Conservation (phyloP, 2,797 vertebrate species). For the Spinus pinus region DNA sequence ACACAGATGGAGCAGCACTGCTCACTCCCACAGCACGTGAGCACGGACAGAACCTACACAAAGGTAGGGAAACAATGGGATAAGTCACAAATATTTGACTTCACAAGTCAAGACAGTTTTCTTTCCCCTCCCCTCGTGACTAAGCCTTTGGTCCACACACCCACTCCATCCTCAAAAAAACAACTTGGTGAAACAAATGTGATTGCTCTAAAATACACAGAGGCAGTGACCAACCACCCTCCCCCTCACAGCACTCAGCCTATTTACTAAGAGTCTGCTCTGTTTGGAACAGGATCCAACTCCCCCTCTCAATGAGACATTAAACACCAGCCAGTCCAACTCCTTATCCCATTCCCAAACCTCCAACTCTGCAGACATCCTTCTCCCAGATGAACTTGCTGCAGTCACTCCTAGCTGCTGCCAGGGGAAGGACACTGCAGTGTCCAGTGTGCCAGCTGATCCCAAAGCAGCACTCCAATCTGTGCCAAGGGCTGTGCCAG, state of each 20-base stretch:
- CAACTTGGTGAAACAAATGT: background rate
- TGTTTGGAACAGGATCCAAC: background rate
- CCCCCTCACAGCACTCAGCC: slow-evolving; percentile 28
- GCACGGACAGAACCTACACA: background rate
- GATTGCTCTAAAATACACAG: slow-evolving; percentile 44
- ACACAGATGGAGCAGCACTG: background rate
- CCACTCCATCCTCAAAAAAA: slow-evolving; percentile 43
- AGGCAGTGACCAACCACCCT: slow-evolving; percentile 24
- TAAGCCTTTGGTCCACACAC: slow-evolving; percentile 44
- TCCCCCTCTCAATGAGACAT: background rate
- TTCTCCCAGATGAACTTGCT: background rate
- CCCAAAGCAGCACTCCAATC: background rate
- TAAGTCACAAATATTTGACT: slow-evolving; percentile 11
- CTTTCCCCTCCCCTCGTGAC: slow-evolving; percentile 26
- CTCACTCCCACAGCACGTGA: background rate
- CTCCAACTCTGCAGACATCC: rapidly evolving
- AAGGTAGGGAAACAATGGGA: background rate
- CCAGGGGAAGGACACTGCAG: background rate
- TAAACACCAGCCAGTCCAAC: background rate
- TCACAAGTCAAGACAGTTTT: slow-evolving; percentile 35
- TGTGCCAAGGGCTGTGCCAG: background rate
- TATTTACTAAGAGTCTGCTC: slow-evolving; percentile 48
- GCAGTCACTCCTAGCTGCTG: background rate
- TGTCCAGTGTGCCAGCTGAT: background rate
- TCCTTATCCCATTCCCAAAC: background rate